phyloP scores from a whole-genome alignment of 1,140 invertebrate species.

The Drosophila bocqueti region DNA sequence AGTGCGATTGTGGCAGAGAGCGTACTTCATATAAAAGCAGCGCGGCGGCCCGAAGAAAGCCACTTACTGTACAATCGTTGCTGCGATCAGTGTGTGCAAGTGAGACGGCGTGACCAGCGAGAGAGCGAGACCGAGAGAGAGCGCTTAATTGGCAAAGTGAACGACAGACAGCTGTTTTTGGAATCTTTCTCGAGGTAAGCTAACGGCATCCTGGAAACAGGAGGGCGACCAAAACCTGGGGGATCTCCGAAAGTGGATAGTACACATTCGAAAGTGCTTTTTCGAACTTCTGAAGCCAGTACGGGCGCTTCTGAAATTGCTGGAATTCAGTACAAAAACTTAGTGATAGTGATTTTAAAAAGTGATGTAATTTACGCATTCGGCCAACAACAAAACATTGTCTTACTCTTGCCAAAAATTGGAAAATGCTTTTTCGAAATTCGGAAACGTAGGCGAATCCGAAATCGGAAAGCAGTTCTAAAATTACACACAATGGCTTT shows the following conservation, averaged over 20 bases:
- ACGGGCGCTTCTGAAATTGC: neutral
- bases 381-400: conserved; percentile 30
- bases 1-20: conserved; percentile 26
- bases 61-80: conserved; percentile 63
- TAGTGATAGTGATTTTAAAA: conserved; percentile 6
- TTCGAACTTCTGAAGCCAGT: conserved; percentile 1
- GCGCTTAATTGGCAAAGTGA: conserved; percentile 31
- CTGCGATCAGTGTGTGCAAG: conserved; percentile 50
- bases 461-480: conserved; percentile 52
- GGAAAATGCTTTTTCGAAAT: conserved; percentile 43
- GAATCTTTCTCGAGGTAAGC: conserved; percentile 37
- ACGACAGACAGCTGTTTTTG: conserved; percentile 25
- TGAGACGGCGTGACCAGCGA: conserved; percentile 12
- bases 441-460: conserved; percentile 35
- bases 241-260: neutral
- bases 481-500: conserved; percentile 51
- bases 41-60: conserved; percentile 39
- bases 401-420: conserved; percentile 58
- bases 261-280: neutral
- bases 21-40: conserved; percentile 59
- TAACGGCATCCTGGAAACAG: conserved; percentile 24
- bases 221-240: neutral
- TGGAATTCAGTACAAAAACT: neutral
- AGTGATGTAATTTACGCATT: conserved; percentile 73
- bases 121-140: conserved; percentile 22